A percentile compares a stretch with the other conserved stretches of the same genome.
These are phyloP conservation scores for Drosophila pseudotalamancana DNA, from an alignment of 2,888 invertebrate genomes.

Conservation along the genomic window DNA sequence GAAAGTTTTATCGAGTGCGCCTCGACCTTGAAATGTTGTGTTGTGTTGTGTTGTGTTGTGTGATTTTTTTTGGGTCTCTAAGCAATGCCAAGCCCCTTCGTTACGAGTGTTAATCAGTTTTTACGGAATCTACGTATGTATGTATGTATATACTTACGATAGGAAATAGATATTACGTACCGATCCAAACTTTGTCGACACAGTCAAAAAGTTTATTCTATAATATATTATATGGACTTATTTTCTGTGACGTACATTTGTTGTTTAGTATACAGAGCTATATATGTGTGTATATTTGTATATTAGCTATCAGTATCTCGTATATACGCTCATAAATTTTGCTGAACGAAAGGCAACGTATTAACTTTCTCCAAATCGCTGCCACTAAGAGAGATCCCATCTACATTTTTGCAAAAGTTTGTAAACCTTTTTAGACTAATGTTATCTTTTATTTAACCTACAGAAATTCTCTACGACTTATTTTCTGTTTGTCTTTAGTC, in stretches of 20 bases:
- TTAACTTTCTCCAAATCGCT: conserved; percentile 5
- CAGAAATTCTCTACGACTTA: too few species aligned
- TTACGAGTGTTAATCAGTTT: background rate
- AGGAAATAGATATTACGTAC: background rate
- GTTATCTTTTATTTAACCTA: too few species aligned
- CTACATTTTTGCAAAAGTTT: too few species aligned
- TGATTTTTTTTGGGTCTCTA: conserved; percentile 11
- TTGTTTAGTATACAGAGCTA: background rate
- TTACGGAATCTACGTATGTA: background rate
- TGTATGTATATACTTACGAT: background rate
- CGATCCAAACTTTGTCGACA: too few species aligned
- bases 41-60: background rate
- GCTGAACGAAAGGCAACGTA: background rate
- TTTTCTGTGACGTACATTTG: too few species aligned
- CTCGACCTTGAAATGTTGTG: conserved; percentile 33
- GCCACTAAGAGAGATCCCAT: background rate
- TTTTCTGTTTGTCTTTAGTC: background rate
- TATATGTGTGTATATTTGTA: background rate
- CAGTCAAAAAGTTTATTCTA: too few species aligned
- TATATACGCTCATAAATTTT: background rate
- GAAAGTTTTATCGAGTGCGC: background rate
- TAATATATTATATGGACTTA: too few species aligned
- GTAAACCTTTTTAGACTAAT: too few species aligned
- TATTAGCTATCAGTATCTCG: conserved; percentile 3
- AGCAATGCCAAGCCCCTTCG: conserved; percentile 31